phyloP scores from a whole-genome alignment of 2,888 invertebrate species.

The Magallana nippona region DNA sequence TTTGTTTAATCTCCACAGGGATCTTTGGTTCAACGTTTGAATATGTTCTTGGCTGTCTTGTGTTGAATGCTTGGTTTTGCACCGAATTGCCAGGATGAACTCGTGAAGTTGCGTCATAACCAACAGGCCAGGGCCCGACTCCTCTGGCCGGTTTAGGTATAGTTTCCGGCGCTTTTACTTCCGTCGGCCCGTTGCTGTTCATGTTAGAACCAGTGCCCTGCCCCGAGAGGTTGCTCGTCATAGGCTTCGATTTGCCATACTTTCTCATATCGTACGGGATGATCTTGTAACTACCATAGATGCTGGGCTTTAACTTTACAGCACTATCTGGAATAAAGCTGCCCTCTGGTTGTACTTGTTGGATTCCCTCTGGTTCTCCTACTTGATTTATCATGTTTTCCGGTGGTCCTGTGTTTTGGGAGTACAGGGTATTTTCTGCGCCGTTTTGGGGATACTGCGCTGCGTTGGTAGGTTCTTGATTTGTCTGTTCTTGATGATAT shows the following conservation, averaged over 20 bases:
- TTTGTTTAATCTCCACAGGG: too few relatives aligned
- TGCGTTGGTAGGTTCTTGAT: too few relatives aligned
- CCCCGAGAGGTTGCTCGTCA: neutral
- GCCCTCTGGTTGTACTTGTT: neutral
- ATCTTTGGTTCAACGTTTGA: too few relatives aligned
- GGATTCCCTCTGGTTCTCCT: too few relatives aligned
- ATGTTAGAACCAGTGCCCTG: neutral
- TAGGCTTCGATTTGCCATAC: neutral
- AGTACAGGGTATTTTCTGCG: too few relatives aligned
- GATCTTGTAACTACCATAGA: neutral
- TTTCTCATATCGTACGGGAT: neutral
- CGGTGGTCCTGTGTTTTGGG: too few relatives aligned
- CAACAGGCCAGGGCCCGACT: neutral
- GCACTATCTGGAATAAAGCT: neutral
- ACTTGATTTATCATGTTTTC: too few relatives aligned
- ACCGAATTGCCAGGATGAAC: neutral
- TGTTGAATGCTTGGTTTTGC: too few relatives aligned
- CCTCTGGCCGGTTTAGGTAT: neutral
- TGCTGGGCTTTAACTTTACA: neutral
- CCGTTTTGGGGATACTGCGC: too few relatives aligned
- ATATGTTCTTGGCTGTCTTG: too few relatives aligned
- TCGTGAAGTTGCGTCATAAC: neutral
- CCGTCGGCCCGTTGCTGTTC: neutral
- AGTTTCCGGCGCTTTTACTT: neutral
- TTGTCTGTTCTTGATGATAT: too few relatives aligned